Evolutionary conservation across 1,140 invertebrate genomes (phyloP), one percentile per base, ranked within the genome.

Genomic region (Mesaphorura yosii): DNA sequence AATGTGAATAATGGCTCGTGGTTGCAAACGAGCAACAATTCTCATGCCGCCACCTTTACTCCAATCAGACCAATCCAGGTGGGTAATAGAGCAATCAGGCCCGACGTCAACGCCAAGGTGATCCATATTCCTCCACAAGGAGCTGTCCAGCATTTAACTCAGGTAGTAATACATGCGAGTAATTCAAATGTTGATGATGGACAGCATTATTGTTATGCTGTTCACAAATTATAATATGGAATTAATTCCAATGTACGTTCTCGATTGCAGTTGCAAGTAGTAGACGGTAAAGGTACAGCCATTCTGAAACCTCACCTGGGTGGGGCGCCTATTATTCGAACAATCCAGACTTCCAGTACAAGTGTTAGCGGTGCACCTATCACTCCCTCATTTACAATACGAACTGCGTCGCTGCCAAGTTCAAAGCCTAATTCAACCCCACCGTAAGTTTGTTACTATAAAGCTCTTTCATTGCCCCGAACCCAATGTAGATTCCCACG

Each of bases 61-160:
- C 38, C 58, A 7, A 3, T 62, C 5, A 37, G 60, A 27, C 51
- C 53, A 6, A 55, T 63, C 15, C 46, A 59, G 29, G 57, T 62
- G 6, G 48, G 26, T 2, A 41, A n/a, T 23, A 51, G 61, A 34
- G 15, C 55, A 22, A 53, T 63, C 29, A 27, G 61, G 23, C 55
- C 55, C 4, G 60, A 48, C 20, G 31, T 34, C n/a, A 37, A 55
- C 39, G 56, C 45, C 2, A 63, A 63, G 50, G 54, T 63, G 55
- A 63, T 63, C 28, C 61, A 63, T 46, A 59, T 63, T 42, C 61
- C 57, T 20, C 61, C 51, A 20, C 34, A 46, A 20, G 53, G 56
- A 23, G n/a, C 34, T 23, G 57, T 59, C 15, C 59, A 62, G 17
- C 60, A 62, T 45, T 14, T 62, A 6, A 49, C 60, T 20, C 60